Base-by-base conservation (phyloP, 2,888 invertebrate species). In the Priocnemis perturbator region DNA sequence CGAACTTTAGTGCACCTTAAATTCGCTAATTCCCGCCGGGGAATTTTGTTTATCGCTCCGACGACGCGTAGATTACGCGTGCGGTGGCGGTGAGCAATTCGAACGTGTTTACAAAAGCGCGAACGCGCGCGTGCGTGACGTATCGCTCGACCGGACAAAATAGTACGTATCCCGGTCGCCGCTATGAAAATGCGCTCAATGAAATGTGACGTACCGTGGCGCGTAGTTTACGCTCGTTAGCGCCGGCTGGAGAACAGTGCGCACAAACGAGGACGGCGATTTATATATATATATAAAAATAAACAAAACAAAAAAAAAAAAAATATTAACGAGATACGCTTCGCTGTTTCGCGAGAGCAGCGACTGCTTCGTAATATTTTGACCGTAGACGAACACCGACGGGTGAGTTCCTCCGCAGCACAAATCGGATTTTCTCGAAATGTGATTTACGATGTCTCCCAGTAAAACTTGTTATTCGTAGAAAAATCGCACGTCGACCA, bases 121-220 rank as follows among this genome's bases (percentile, higher is more conserved):
- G 37, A 7, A 9, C 37, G 11, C 37, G 37, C 37, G 37, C 37
- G 37, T 37, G 37, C 37, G 37, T 37, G 37, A 37, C 37, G 37
- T 37, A 37, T 37, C 37, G 37, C 37, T 37, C 11, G 37, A 11
- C 7, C 11, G 37, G 7, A 3, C 7, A 37, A 37, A 37, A 37
- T 37, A 37, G 37, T 37, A 37, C 11, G 37, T 11, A 37, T 37
- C 11, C 37, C 37, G 11, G 7, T 61, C 26, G 26, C 20, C 56
- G 45, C 60, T 44, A 69, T 67, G 60, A 69, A 69, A 69, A 69
- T 56, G 52, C 52, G 52, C 52, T 69, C 61, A 69, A 67, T 59
- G 57, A 67, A 69, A 69, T 67, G 67, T 57, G 56, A 67, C 52
- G 56, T 11, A 11, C 7, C 37, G 37, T 11, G 37, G 19, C 23